Evolutionary conservation across 2,113 vertebrate species (phyloP).

Genomic region (Eudyptes chrysolophus): DNA sequence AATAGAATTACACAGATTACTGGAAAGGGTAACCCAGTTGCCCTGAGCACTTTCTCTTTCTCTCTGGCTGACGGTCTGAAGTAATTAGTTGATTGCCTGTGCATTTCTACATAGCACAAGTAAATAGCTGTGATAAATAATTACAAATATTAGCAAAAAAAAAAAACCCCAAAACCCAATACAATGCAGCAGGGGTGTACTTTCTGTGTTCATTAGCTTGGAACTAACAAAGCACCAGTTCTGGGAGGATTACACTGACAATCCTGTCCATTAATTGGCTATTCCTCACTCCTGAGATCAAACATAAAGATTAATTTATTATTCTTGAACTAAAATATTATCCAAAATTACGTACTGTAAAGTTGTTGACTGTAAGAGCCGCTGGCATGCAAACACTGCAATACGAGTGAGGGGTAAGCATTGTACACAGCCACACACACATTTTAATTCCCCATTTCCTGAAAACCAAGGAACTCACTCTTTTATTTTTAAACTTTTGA

Average conservation of each 20-base stretch:
- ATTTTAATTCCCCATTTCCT: rapidly evolving
- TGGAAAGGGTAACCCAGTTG: background rate
- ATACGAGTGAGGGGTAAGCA: rapidly evolving
- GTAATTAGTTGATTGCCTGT: background rate
- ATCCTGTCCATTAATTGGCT: background rate
- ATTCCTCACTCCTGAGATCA: background rate
- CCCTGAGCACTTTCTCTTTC: background rate
- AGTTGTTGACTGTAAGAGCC: background rate
- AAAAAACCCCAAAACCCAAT: background rate
- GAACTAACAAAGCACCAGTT: background rate
- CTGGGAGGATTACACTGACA: background rate
- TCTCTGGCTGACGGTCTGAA: background rate
- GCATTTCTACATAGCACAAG: background rate
- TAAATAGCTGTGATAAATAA: background rate
- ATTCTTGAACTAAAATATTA: background rate
- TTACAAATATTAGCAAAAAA: background rate
- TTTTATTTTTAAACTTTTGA: background rate
- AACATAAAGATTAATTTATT: background rate
- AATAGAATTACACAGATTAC: background rate
- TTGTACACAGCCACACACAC: background rate
- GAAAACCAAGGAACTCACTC: rapidly evolving
- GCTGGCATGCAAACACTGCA: background rate
- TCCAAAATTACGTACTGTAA: background rate
- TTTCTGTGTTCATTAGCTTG: background rate
- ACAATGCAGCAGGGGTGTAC: background rate